Conservation (phyloP, 2,797 vertebrate species). For the Glyptemys insculpta region DNA sequence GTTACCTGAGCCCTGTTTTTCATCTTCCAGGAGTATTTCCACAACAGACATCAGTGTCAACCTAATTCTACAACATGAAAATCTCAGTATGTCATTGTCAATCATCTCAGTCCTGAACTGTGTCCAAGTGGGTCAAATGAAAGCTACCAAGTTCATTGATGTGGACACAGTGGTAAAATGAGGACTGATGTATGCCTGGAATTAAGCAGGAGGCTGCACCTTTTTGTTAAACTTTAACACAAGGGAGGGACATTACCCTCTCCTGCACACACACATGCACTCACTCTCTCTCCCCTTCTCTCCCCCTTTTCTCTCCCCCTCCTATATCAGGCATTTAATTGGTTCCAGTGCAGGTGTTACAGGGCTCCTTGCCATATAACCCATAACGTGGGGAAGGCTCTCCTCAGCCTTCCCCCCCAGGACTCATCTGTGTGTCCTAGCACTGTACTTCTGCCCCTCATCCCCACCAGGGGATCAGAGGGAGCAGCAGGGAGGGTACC, state of each 20-base stretch:
- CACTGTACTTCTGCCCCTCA: too few species aligned
- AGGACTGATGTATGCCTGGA: not conserved
- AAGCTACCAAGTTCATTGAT: not conserved
- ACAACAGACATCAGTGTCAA: not conserved
- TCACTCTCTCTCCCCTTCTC: not conserved
- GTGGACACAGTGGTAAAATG: not conserved
- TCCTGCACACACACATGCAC: not conserved
- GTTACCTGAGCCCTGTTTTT: not conserved
- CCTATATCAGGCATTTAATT: not conserved
- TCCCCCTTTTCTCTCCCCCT: too few species aligned
- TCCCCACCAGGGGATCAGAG: too few species aligned
- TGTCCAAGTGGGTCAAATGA: not conserved
- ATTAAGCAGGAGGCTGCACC: not conserved
- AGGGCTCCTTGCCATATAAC: not conserved
- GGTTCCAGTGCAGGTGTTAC: not conserved
- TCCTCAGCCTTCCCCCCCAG: not conserved
- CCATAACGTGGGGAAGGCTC: not conserved
- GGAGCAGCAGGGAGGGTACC: too few species aligned
- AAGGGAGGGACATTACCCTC: not conserved
- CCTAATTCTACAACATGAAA: not conserved
- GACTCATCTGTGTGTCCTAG: not conserved
- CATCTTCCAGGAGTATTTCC: not conserved
- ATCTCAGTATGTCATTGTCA: not conserved
- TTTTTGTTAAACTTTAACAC: not conserved
- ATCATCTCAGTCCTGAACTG: not conserved